Conservation (phyloP, 2,113 vertebrate species). For the Grallaria varia region DNA sequence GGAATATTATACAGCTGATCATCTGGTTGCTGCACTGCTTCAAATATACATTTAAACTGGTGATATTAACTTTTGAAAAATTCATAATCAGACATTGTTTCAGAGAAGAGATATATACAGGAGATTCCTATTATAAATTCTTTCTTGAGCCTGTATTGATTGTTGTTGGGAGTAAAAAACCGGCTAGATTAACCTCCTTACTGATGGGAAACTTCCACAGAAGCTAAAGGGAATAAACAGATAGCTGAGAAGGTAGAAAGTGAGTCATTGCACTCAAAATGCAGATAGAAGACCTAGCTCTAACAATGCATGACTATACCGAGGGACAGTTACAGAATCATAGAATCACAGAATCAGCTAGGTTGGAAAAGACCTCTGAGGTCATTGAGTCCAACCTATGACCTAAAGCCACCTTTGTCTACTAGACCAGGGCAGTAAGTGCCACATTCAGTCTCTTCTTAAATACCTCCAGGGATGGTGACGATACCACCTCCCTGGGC, state of each 20-base stretch:
- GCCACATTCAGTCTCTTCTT: no score
- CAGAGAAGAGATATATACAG: background rate
- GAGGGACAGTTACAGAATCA: background rate
- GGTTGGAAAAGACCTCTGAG: no score
- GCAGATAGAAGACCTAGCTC: background rate
- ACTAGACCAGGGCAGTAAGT: no score
- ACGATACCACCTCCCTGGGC: no score
- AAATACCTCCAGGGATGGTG: no score
- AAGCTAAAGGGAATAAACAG: background rate
- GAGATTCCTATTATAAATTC: background rate
- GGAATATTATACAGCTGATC: fast-evolving
- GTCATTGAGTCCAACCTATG: no score
- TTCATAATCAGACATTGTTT: background rate
- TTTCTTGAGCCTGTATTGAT: background rate
- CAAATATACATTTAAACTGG: background rate
- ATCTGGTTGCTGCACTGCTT: background rate
- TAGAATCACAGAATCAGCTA: no score
- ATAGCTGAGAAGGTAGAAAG: background rate
- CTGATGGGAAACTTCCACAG: background rate
- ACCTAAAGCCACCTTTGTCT: no score
- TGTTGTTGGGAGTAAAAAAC: background rate
- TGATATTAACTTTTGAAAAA: background rate
- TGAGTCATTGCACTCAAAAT: background rate
- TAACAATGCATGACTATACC: background rate
- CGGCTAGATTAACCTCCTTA: background rate